Base-by-base conservation (phyloP, 2,888 invertebrate genomes). In the Drosophila atripex region DNA sequence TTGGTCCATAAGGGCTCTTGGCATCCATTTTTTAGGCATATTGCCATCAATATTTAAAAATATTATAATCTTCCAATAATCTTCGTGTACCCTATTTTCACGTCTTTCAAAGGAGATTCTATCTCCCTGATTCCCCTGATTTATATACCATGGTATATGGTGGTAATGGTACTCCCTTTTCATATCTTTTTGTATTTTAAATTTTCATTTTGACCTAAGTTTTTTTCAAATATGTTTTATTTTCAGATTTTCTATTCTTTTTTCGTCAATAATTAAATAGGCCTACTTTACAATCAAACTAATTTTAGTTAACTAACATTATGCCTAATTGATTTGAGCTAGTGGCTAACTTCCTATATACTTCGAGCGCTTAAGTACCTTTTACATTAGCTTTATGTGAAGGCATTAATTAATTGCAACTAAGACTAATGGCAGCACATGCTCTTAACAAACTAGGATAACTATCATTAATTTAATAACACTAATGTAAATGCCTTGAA, bases 321-420 rank as follows among this genome's bases (percentile, higher is more conserved):
- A 51, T 45, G 50, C 39, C 38, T 56, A 46, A 61, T 55, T 55
- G 38, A 51, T 39, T 70, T 43, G 16, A 73, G 56, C 75, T 60
- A 72, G 58, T 71, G n/a, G 51, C 74, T 66, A 71, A 66, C 57
- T 74, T 68, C 41, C 28, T 53, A 69, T 53, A 76, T 79, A 70
- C 70, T 86, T 83, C 65, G 66, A 75, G 76, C 65, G 71, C 79
- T 86, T 82, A 88, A 80, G 86, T 82, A 82, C 80, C 69, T 74
- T 65, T 25, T 66, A 65, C 76, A 59, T 70, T 58, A 61, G 52
- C 47, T 68, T 45, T 58, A 23, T 39, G 49, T 43, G 28, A 57
- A 64, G 54, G 39, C 39, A 11, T 41, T 41, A 18, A 39, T 58
- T 71, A 71, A 71, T 41, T 58, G 74, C 47, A 59, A 71, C 60